Percentiles rank a stretch among this genome's conserved stretches.
Conservation (phyloP, 2,888 invertebrate genomes). For the Pardosa pseudoannulata region DNA sequence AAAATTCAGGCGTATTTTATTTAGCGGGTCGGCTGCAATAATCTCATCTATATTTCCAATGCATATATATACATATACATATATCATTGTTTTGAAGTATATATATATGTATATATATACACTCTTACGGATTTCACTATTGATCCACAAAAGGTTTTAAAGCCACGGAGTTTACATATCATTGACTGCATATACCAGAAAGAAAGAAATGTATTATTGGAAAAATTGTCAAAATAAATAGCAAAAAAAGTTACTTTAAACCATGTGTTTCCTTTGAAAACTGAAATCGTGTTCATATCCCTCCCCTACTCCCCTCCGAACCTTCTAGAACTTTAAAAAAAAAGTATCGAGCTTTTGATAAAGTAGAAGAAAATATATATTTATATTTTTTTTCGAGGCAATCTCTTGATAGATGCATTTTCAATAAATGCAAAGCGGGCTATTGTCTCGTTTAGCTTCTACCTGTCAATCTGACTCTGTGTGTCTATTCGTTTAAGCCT, state of each 20-base stretch:
- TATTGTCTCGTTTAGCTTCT: background rate
- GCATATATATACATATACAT: background rate
- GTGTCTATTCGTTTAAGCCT: background rate
- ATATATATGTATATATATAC: no score
- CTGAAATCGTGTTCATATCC: background rate
- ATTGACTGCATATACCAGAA: background rate
- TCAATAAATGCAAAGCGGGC: background rate
- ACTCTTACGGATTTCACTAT: background rate
- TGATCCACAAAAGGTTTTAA: background rate
- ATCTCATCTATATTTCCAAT: background rate
- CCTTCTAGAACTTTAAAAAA: background rate
- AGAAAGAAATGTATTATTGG: background rate
- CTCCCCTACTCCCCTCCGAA: background rate
- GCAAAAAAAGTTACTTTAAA: background rate
- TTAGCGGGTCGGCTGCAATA: no score
- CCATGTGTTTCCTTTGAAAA: background rate
- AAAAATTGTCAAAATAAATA: background rate
- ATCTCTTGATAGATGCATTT: constrained; percentile 1
- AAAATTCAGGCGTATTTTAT: no score
- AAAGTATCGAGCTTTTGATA: constrained; percentile 1
- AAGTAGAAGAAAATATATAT: background rate
- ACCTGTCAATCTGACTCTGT: background rate
- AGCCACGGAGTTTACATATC: background rate
- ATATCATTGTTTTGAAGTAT: background rate
- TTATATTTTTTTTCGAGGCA: background rate